phyloP scores from a whole-genome alignment of 2,888 invertebrate genomes.

The Catotricha subobsoleta region DNA sequence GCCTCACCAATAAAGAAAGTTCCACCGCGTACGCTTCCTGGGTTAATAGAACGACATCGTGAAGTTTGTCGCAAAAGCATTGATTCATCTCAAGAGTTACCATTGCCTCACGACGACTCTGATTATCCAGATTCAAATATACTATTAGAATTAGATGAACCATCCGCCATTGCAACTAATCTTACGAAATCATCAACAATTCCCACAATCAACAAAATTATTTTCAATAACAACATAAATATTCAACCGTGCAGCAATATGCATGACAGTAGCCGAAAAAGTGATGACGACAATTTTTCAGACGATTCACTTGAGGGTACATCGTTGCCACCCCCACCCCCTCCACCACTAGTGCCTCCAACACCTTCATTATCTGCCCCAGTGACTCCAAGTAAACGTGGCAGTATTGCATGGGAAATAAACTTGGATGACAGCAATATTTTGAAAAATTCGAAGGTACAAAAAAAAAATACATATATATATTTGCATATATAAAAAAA shows the following conservation, averaged over 20 bases:
- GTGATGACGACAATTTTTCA: slow-evolving; percentile 25
- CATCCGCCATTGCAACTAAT: background rate
- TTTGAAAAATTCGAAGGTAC: slow-evolving; percentile 38
- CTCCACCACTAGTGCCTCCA: slow-evolving; percentile 13
- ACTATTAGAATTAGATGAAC: background rate
- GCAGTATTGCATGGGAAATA: slow-evolving; percentile 77
- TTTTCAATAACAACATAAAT: slow-evolving; percentile 4
- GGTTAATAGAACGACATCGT: slow-evolving; percentile 57
- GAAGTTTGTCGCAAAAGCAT: too few relatives aligned
- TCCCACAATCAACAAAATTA: background rate
- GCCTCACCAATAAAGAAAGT: slow-evolving; percentile 21
- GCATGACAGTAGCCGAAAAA: background rate
- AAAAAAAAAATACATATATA: slow-evolving; percentile 23
- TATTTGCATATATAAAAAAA: slow-evolving; percentile 24
- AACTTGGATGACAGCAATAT: slow-evolving; percentile 41
- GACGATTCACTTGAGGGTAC: slow-evolving; percentile 51
- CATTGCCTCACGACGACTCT: too few relatives aligned
- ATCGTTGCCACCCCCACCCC: slow-evolving; percentile 42
- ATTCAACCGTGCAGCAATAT: background rate
- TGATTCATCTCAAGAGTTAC: too few relatives aligned
- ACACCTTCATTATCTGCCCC: slow-evolving; percentile 31
- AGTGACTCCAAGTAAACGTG: slow-evolving; percentile 47
- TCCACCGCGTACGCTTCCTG: slow-evolving; percentile 52
- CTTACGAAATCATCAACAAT: slow-evolving; percentile 5
- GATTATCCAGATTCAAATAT: too few relatives aligned